A percentile compares a stretch with the other conserved stretches of the same genome.
Conservation (phyloP, 1,140 invertebrate genomes). For the Polypedilum vanderplanki region DNA sequence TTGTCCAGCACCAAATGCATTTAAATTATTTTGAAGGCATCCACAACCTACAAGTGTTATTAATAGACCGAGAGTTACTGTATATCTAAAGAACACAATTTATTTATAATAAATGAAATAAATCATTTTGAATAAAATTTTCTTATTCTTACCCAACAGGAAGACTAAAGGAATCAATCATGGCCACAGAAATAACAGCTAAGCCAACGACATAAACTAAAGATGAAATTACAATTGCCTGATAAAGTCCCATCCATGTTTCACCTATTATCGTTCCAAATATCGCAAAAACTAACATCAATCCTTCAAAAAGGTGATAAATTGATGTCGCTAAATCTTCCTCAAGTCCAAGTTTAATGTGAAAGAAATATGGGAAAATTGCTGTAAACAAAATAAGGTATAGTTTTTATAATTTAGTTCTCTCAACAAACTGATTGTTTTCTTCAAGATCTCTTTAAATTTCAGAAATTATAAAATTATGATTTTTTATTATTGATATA, state of each 20-base stretch:
- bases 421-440: too few species aligned
- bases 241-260: neutral
- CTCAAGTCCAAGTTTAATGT: neutral
- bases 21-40: neutral
- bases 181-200: neutral
- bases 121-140: too few species aligned
- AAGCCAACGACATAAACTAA: neutral
- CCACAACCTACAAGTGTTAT: neutral
- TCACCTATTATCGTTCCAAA: neutral
- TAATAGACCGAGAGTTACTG: neutral
- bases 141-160: neutral
- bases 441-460: too few species aligned
- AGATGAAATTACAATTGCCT: neutral
- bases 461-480: too few species aligned
- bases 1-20: neutral
- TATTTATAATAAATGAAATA: too few species aligned
- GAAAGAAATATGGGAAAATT: neutral
- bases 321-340: neutral
- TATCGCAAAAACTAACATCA: neutral
- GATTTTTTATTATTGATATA: too few species aligned
- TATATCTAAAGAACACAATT: too few species aligned
- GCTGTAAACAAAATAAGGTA: neutral
- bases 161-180: neutral
- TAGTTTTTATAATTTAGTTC: too few species aligned
- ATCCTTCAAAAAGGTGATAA: neutral